Evolutionary conservation across 2,797 vertebrate genomes (phyloP).

Genomic region (Hyperoplus lanceolatus): DNA sequence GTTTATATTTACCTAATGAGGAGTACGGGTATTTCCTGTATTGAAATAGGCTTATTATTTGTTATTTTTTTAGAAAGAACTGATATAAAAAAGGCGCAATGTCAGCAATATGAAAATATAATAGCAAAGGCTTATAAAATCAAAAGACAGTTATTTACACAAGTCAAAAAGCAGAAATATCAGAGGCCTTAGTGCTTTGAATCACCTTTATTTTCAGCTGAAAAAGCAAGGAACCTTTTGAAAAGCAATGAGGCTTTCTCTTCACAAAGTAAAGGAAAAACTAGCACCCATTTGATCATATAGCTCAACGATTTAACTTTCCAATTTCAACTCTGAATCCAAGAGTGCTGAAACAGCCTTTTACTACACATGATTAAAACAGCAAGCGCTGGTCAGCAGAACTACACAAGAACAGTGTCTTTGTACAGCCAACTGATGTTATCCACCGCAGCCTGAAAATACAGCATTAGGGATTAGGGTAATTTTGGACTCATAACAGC

Average conservation of each 20-base stretch:
- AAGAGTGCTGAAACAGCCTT: neutral
- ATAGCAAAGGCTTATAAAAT: neutral
- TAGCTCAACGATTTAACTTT: neutral
- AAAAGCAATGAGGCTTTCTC: neutral
- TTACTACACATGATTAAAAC: constrained; percentile 8
- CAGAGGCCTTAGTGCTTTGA: neutral
- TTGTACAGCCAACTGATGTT: constrained; percentile 2
- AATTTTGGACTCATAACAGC: neutral
- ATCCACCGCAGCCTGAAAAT: neutral
- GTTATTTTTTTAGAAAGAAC: too few species aligned
- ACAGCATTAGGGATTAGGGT: neutral
- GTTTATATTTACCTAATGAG: too few species aligned
- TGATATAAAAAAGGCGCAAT: too few species aligned
- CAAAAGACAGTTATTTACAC: neutral
- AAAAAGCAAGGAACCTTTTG: neutral
- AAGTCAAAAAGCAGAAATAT: neutral
- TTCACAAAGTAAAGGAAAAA: neutral
- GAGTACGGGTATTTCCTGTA: too few species aligned
- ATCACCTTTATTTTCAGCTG: constrained; percentile 17
- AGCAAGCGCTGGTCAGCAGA: constrained; percentile 20
- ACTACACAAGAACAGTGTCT: constrained; percentile 10
- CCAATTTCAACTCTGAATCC: neutral
- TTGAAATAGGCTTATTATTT: too few species aligned
- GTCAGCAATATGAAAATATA: neutral
- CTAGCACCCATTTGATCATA: neutral